Conservation (phyloP, 2,797 vertebrate species). For the Diceros bicornis region DNA sequence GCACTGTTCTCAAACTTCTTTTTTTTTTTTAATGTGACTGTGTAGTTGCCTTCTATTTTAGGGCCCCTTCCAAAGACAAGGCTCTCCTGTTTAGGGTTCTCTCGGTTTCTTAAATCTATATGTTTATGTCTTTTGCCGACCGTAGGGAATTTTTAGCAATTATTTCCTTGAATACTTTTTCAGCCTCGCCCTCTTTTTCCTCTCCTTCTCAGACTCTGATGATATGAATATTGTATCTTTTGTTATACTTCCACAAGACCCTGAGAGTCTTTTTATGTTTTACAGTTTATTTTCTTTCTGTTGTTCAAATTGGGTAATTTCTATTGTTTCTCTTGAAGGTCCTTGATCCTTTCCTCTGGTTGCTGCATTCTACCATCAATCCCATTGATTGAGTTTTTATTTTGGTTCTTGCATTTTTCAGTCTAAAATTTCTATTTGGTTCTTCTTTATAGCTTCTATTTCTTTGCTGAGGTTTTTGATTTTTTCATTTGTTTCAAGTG, state of each 20-base stretch:
- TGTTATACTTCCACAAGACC: neutral
- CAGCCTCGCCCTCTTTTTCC: neutral
- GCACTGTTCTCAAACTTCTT: neutral
- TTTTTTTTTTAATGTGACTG: neutral
- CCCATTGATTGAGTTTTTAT: neutral
- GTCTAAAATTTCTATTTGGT: neutral
- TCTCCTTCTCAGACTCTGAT: neutral
- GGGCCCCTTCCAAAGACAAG: neutral
- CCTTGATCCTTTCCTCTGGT: neutral
- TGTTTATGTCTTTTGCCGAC: neutral
- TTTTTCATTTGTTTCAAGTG: neutral
- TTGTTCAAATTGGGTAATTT: neutral
- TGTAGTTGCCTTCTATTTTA: neutral
- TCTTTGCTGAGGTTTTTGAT: neutral
- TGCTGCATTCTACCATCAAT: neutral
- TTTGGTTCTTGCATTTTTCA: neutral
- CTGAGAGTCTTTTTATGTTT: neutral
- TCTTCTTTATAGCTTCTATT: neutral
- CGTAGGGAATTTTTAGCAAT: neutral
- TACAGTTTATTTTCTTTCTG: neutral
- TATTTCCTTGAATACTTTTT: neutral
- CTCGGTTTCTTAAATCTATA: neutral
- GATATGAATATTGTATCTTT: neutral
- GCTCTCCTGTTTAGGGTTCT: neutral
- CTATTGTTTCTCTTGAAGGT: neutral